Percentiles rank a stretch among this genome's conserved stretches.
These are phyloP conservation scores for Diarsia rubi DNA, from an alignment of 2,888 invertebrate genomes.

Conservation along the genomic window DNA sequence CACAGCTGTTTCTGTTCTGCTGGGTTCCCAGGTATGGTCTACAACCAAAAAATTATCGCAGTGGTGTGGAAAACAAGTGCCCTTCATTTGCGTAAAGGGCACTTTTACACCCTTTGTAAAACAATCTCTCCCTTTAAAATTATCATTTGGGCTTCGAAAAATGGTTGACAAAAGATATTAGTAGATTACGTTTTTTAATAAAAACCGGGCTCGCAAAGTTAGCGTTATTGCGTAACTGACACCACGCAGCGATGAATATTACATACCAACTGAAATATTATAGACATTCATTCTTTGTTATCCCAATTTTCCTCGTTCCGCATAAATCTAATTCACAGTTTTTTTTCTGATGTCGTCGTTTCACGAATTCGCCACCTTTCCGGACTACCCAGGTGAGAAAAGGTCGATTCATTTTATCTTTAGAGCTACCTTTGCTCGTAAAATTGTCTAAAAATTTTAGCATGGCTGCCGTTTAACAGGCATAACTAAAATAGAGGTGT, in stretches of 20 bases:
- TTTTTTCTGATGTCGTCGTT: slow-evolving; percentile 20
- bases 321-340: slow-evolving; percentile 28
- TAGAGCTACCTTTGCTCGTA: slow-evolving; percentile 31
- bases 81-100: no score
- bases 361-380: slow-evolving; percentile 17
- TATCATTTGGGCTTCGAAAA: background rate
- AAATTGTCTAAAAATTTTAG: slow-evolving; percentile 38
- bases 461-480: slow-evolving; percentile 39
- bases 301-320: background rate
- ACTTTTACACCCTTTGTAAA: no score
- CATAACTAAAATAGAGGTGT: slow-evolving; percentile 40
- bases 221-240: background rate
- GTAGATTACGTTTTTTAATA: background rate
- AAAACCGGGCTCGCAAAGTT: background rate
- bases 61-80: no score
- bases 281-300: slow-evolving; percentile 14
- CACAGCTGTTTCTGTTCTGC: no score
- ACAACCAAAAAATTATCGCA: no score
- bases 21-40: no score
- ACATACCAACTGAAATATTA: slow-evolving; percentile 12
- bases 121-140: background rate
- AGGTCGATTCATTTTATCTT: slow-evolving; percentile 40
- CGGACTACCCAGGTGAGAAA: slow-evolving; percentile 14
- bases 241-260: background rate
- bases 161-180: background rate